These are phyloP conservation scores for Eurystomus gularis DNA, from an alignment of 2,113 vertebrate species.

Conservation along the genomic window DNA sequence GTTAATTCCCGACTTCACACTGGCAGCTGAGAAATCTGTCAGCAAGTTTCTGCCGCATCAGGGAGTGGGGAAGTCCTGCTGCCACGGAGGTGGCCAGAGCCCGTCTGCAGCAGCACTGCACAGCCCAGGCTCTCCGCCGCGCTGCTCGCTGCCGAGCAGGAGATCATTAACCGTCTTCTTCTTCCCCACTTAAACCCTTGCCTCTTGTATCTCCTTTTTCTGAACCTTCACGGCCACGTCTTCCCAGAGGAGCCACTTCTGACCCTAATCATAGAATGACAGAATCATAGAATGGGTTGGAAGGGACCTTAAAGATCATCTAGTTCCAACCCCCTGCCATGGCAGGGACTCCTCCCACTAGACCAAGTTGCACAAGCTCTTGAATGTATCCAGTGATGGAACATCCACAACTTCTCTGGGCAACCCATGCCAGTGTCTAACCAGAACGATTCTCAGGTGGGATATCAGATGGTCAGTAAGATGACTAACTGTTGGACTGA, in stretches of 20 bases:
- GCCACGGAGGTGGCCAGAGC: neutral
- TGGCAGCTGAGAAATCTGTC: neutral
- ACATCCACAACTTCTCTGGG: too few species aligned
- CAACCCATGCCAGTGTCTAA: too few species aligned
- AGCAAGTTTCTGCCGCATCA: neutral
- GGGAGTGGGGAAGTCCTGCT: neutral
- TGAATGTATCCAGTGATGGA: too few species aligned
- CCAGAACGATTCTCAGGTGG: neutral
- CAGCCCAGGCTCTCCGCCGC: neutral
- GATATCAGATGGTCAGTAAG: neutral
- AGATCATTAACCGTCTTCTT: neutral
- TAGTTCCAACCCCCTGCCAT: too few species aligned
- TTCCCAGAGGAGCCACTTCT: neutral
- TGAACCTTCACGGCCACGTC: neutral
- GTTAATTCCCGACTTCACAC: neutral
- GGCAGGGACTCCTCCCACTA: too few species aligned
- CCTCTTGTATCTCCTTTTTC: neutral
- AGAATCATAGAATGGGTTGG: too few species aligned
- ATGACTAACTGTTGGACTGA: neutral
- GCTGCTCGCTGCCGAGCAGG: neutral
- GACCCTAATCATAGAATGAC: neutral
- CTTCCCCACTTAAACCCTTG: neutral
- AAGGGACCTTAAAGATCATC: too few species aligned
- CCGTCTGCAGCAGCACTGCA: neutral
- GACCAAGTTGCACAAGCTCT: too few species aligned